A percentile compares a stretch with the other conserved stretches of the same genome.
Conservation (phyloP, 2,113 vertebrate species). For the Centropus bengalensis region DNA sequence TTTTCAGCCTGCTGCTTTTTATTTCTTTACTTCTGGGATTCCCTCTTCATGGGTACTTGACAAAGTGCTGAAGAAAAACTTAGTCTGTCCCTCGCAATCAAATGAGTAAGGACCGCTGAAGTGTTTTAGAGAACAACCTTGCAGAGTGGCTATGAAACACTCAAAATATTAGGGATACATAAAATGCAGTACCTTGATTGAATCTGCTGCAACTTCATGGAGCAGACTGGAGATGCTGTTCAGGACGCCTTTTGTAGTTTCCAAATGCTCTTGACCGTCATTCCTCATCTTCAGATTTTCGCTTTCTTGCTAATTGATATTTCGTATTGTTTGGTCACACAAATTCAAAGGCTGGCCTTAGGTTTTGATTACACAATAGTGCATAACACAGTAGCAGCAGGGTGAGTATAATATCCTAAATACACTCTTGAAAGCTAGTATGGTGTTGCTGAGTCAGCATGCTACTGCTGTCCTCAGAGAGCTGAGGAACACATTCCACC, state of each 20-base stretch:
- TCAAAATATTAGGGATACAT: neutral
- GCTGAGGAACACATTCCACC: neutral
- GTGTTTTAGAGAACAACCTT: neutral
- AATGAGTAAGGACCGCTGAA: neutral
- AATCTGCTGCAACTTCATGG: neutral
- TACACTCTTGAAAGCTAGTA: neutral
- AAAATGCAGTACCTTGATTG: conserved; percentile 53
- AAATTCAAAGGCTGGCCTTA: neutral
- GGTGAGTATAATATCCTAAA: neutral
- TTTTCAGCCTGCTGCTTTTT: neutral
- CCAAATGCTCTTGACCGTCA: neutral
- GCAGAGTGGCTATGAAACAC: neutral
- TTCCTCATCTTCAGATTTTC: neutral
- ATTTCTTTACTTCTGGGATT: neutral
- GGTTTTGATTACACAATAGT: neutral
- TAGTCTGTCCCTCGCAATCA: neutral
- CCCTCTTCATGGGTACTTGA: neutral
- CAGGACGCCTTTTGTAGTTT: neutral
- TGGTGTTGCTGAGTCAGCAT: neutral
- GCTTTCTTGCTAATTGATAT: neutral
- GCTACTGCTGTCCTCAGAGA: neutral
- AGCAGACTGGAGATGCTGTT: neutral
- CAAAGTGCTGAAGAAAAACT: neutral
- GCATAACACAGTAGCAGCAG: neutral
- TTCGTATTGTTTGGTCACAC: neutral